Percentiles rank a stretch among this genome's conserved stretches.
phyloP scores from a whole-genome alignment of 2,888 invertebrate species.

The Amphipoea oculea region DNA sequence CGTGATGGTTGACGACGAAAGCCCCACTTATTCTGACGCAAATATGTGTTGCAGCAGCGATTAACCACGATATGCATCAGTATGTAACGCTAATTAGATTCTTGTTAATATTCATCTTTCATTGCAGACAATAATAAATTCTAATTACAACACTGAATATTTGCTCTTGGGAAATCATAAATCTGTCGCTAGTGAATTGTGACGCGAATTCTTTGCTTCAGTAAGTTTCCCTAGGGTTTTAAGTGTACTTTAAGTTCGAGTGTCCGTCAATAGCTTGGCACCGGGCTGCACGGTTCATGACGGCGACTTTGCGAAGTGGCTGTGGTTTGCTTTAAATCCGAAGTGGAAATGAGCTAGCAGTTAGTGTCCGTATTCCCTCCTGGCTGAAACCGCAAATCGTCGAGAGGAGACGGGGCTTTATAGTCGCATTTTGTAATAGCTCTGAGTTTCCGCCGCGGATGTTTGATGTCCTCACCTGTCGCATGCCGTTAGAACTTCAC shows the following conservation, averaged over 20 bases:
- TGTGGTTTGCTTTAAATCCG: constrained; percentile 83
- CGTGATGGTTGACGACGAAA: constrained; percentile 83
- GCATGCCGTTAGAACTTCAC: constrained; percentile 78
- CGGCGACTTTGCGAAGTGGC: constrained; percentile 74
- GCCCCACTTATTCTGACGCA: constrained; percentile 81
- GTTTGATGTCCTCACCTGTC: constrained; percentile 82
- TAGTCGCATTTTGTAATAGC: constrained; percentile 77
- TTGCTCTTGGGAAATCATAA: constrained; percentile 45
- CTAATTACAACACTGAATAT: constrained; percentile 64
- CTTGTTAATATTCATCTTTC: constrained; percentile 70
- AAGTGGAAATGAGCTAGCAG: constrained; percentile 84
- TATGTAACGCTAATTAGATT: constrained; percentile 72
- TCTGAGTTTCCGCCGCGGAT: constrained; percentile 75
- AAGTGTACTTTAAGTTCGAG: constrained; percentile 12
- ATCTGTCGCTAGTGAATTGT: constrained; percentile 13
- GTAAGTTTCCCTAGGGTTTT: constrained; percentile 8
- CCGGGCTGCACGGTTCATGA: constrained; percentile 60
- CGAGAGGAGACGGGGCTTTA: constrained; percentile 76
- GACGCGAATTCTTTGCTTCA: neutral
- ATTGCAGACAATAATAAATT: constrained; percentile 65
- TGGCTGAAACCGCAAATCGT: constrained; percentile 84
- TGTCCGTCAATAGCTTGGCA: constrained; percentile 35
- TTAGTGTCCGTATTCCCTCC: constrained; percentile 79
- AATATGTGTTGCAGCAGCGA: constrained; percentile 77
- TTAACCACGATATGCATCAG: constrained; percentile 73